Percentiles rank a stretch among this genome's conserved stretches.
These are phyloP conservation scores for Manis crassicaudata DNA, from an alignment of 2,797 vertebrate genomes.

Conservation along the genomic window DNA sequence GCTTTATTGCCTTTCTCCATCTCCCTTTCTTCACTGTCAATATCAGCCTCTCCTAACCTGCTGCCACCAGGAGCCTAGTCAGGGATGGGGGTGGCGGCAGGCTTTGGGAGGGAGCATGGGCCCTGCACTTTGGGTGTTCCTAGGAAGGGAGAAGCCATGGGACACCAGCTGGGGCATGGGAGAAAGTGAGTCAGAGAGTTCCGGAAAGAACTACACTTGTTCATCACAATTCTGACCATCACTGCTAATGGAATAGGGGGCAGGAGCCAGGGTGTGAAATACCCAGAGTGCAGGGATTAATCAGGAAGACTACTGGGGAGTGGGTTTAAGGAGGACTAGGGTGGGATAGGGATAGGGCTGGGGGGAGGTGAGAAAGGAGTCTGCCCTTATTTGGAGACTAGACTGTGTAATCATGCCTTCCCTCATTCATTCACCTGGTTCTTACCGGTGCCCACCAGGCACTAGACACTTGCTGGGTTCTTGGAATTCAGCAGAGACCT, in stretches of 20 bases:
- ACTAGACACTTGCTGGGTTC: not conserved
- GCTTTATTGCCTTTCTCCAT: not conserved
- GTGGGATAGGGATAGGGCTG: accelerated
- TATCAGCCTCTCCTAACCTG: not conserved
- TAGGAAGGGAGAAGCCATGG: not conserved
- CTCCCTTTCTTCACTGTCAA: not conserved
- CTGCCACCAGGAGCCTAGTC: not conserved
- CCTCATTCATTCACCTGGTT: not conserved
- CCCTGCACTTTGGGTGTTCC: not conserved
- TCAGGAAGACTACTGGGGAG: not conserved
- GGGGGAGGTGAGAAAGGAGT: not conserved
- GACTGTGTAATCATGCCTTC: not conserved
- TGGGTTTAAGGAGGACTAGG: not conserved
- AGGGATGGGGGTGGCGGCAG: not conserved
- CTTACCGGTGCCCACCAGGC: not conserved
- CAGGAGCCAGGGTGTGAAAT: too few relatives aligned
- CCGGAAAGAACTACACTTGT: not conserved
- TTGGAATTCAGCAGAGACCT: not conserved
- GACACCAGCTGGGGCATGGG: not conserved
- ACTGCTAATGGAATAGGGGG: not conserved
- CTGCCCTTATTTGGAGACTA: not conserved
- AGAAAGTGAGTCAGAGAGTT: not conserved
- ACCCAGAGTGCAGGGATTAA: not conserved
- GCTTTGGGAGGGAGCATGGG: not conserved
- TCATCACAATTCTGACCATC: not conserved